Conservation (phyloP, 2,888 invertebrate species). For the Drosophila setosimentum region DNA sequence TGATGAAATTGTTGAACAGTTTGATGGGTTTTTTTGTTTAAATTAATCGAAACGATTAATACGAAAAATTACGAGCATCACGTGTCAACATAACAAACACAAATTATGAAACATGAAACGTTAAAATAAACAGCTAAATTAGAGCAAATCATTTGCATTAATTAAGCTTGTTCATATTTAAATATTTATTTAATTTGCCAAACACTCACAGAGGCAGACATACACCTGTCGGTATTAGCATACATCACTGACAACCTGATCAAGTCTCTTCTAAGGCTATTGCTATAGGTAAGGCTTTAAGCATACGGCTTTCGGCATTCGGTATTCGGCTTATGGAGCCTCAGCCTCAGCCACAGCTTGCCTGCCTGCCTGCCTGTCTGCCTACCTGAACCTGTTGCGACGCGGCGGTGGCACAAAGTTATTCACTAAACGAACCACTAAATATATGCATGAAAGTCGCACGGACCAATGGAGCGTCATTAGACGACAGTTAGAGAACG, state of each 20-base stretch:
- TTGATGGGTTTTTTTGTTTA: not conserved
- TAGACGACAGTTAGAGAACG: constrained; percentile 64
- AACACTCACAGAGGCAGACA: not conserved
- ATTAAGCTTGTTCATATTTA: constrained; percentile 67
- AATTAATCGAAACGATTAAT: constrained; percentile 14
- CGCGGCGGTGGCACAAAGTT: constrained; percentile 40
- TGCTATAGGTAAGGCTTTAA: not conserved
- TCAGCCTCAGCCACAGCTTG: not conserved
- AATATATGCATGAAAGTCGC: constrained; percentile 69
- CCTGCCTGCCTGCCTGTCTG: not conserved
- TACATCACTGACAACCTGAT: constrained; percentile 28
- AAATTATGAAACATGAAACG: constrained; percentile 23
- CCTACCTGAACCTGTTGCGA: constrained; percentile 61
- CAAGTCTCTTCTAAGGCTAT: constrained; percentile 15
- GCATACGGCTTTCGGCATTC: not conserved
- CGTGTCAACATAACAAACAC: not conserved
- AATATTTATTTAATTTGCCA: constrained; percentile 60
- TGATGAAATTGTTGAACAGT: not conserved
- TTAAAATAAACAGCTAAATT: constrained; percentile 63
- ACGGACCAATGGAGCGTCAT: constrained; percentile 58
- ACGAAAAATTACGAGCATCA: constrained; percentile 10
- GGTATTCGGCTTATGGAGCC: not conserved
- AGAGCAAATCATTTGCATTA: constrained; percentile 78
- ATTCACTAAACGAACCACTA: constrained; percentile 51
- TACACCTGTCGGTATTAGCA: constrained; percentile 22